Evolutionary conservation across 2,797 vertebrate genomes (phyloP), one percentile per base, ranked within the genome.

Genomic region (Siniperca obscura): DNA sequence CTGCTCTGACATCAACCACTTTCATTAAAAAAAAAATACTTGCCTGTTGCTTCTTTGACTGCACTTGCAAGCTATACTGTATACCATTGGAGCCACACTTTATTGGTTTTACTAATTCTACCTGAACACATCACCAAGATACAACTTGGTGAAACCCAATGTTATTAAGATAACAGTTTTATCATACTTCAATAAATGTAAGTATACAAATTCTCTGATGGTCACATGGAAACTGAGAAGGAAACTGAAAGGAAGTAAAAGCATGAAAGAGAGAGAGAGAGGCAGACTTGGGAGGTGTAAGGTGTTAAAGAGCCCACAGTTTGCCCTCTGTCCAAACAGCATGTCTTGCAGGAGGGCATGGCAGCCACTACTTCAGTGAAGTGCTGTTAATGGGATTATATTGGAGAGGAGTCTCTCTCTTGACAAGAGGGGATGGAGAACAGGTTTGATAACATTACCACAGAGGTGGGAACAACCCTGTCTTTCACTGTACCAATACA

Each of bases 371-470:
- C 83, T 91, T 75, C 80, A 81, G 85, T 67, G 75, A 90, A 94
- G 89, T 92, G 87, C 85, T 84, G 74, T 72, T 90, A 92, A 94
- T 91, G 74, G 90, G 91, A 94, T 93, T 94, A 92, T 80, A 74
- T 40, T 53, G 78, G 42, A 76, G 78, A 81, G 74, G 62, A 84
- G 82, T 78, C 64, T 19, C 69, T 61, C 70, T 74, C 56, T 77
- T 66, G 77, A 81, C 73, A 80, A 70, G 64, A 82, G 52, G 75
- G 69, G 84, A 84, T 27, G 70, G 75, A 78, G 70, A 79, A 71
- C 75, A 77, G 66, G 67, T 81, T 73, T 90, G 84, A 93, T 91
- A 90, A 44, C 57, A 93, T 94, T 93, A 91, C 40, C 2, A 38
- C 25, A 69, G 66, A 84, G 79, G 84, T 87, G 89, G 72, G 71